Base-by-base conservation (phyloP, 2,113 vertebrate species). In the Cygnus atratus region DNA sequence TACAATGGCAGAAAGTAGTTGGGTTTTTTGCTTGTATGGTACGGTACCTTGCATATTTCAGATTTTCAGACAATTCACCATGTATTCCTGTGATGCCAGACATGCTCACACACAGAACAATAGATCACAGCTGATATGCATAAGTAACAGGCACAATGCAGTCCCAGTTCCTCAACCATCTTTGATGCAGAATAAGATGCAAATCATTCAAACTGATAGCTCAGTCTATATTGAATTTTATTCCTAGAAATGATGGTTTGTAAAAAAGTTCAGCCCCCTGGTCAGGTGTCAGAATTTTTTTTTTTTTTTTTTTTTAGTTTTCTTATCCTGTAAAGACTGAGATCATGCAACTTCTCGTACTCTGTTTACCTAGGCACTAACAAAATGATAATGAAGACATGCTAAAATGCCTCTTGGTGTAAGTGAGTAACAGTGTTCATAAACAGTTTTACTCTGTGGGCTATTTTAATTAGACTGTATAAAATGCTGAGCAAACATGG, bases 351-450 rank as follows among this genome's bases (percentile, higher is more conserved):
- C 43, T 78, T 81, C 22, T 84, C 10, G 31, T 13, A 66, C 29
- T 55, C 24, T 89, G 75, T 95, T 92, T 57, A 73, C 9, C 9
- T 29, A 72, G 39, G 3, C 46, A 50, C 37, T 82, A 86, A 52
- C 9, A 95, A 91, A 88, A 74, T 68, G 12, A 63, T 82, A 86
- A 89, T 65, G 57, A 87, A 94, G 91, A 78, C 26, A 52, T 52
- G 9, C 50, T 87, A 58, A 95, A 92, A 91, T 84, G 7, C 67
- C 33, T 92, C 46, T 50, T 26, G 8, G 20, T 87, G 52, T 59
- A 75, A 90, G 59, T 88, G 88, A 90, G 79, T 82, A 71, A 65
- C 17, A 68, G 18, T 43, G 18, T 67, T 91, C 48, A 58, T 67
- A 79, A 81, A 70, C 59, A 77, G 22, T 63, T 86, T 84, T 37